Conservation (phyloP, 1,140 invertebrate species). For the Lasioglossum albipes region DNA sequence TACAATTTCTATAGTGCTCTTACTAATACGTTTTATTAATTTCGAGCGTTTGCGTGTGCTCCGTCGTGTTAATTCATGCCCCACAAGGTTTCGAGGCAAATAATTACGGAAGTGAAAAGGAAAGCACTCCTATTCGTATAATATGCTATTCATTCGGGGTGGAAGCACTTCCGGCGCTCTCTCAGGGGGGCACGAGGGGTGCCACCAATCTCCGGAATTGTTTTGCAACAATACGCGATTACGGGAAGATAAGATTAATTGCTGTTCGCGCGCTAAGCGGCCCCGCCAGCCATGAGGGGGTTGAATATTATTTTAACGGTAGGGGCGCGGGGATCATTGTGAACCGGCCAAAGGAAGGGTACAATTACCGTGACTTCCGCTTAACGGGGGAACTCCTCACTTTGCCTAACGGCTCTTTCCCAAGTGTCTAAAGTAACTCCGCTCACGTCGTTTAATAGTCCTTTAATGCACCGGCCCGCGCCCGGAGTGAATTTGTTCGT, state of each 20-base stretch:
- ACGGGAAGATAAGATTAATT: constrained; percentile 30
- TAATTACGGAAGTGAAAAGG: no score
- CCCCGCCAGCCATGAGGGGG: neutral
- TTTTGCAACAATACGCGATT: constrained; percentile 12
- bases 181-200: no score
- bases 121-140: no score
- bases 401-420: constrained; percentile 51
- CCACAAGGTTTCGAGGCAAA: no score
- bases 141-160: no score
- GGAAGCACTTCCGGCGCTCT: neutral
- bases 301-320: constrained; percentile 30
- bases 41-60: no score
- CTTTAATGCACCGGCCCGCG: constrained; percentile 45
- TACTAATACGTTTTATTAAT: no score
- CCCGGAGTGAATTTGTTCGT: constrained; percentile 44
- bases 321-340: constrained; percentile 21
- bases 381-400: constrained; percentile 52
- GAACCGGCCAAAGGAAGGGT: constrained; percentile 17
- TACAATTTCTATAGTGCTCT: no score
- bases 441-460: constrained; percentile 59
- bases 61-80: no score
- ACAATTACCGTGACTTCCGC: constrained; percentile 49
- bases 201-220: constrained; percentile 5
- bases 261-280: neutral
- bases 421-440: constrained; percentile 59